Evolutionary conservation across 2,113 vertebrate species (phyloP).

Genomic region (Psittacara wagleri): DNA sequence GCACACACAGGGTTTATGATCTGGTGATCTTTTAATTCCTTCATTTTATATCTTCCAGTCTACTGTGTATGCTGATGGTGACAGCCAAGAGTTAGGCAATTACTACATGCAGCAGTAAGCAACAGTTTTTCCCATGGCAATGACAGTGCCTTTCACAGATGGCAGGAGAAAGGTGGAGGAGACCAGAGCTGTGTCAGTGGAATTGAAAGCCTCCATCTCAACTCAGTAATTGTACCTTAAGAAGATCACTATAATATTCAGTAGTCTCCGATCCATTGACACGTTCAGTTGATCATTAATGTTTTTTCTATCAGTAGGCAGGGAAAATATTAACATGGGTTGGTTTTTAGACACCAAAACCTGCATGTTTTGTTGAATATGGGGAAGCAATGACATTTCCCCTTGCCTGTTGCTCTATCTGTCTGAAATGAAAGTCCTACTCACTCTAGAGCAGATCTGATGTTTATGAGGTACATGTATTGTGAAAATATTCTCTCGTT

Average conservation of each 20-base stretch:
- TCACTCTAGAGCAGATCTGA: neutral
- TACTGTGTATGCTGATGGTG: neutral
- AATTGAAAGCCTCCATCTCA: neutral
- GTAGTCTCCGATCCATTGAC: neutral
- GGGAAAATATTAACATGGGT: neutral
- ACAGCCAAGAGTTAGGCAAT: neutral
- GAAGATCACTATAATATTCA: neutral
- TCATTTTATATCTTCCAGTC: too few relatives aligned
- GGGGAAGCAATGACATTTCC: neutral
- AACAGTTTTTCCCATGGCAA: neutral
- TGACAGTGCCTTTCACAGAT: neutral
- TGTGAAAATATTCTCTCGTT: neutral
- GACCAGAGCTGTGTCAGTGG: neutral
- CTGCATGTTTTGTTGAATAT: neutral
- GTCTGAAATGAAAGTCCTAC: neutral
- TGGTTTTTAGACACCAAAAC: neutral
- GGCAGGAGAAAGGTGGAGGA: neutral
- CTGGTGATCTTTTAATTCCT: neutral
- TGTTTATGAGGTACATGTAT: accelerated
- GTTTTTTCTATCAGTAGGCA: neutral
- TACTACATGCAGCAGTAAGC: neutral
- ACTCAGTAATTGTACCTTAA: neutral
- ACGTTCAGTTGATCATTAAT: neutral
- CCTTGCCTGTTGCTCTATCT: neutral
- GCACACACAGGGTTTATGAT: neutral